Base-by-base conservation (phyloP, 2,888 invertebrate genomes). In the Elysia crispata region DNA sequence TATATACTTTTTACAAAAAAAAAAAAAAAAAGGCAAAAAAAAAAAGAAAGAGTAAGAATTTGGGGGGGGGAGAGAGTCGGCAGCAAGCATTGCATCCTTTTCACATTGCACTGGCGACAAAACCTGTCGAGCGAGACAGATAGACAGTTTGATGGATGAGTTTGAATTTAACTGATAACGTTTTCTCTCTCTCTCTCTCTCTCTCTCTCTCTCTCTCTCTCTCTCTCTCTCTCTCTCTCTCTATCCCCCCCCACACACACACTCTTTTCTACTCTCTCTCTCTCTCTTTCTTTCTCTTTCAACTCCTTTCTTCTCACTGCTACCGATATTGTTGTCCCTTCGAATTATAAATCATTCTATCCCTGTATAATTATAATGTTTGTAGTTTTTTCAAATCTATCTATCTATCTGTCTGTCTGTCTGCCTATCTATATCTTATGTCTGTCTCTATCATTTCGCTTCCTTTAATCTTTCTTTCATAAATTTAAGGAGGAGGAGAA, bases 151-250 rank as follows among this genome's bases (percentile, higher is more conserved):
- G 25, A 23, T 15, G 5, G 25, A 60, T 13, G n/a, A 60, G 6
- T 5, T 60, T 60, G 25, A 6, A 23, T 60, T 8, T 15, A n/a
- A 60, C 60, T 66, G 66, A 66, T 28, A 41, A 66, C n/a, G n/a
- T n/a, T n/a, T 30, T 75, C 13, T 75, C 60, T 57, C 74, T 75
- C n/a, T 31, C 28, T 60, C 15, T 50, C 13, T 50, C 60, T 23
- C 57, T 23, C 18, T 31, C 70, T 33, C 33, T 33, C 70, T 70
- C 33, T 20, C 70, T 70, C 70, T 70, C 70, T 50, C 74, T 57
- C 57, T 74, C 60, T 57, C 74, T 74, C 30, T 50, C 74, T 57
- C 1, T 57, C 57, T 15, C 30, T 74, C 74, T 50, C 5, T 41
- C 41, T 41, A 3, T 11, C 3, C 5, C 41, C 41, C 11, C 5